phyloP scores from a whole-genome alignment of 1,140 invertebrate genomes.

The Sarcophaga peregrina region DNA sequence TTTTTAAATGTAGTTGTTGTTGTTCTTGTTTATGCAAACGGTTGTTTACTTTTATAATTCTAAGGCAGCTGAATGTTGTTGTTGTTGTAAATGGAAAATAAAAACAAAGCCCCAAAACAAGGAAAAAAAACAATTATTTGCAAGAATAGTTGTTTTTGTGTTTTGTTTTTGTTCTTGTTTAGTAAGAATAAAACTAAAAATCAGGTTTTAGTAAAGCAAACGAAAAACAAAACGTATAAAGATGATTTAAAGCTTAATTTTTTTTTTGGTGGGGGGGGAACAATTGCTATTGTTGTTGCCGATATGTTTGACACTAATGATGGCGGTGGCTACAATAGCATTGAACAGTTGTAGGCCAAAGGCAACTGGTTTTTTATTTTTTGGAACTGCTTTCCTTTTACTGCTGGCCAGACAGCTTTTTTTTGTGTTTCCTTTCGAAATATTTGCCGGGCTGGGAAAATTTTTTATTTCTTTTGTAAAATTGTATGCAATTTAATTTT shows the following conservation, averaged over 20 bases:
- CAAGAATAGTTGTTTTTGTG: background rate
- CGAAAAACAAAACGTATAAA: background rate
- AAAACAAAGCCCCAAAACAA: too few species aligned
- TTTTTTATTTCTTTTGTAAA: background rate
- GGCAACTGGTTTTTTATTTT: conserved; percentile 32
- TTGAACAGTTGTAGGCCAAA: conserved; percentile 38
- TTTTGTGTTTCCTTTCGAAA: background rate
- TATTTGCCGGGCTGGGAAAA: background rate
- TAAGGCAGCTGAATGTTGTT: conserved; percentile 20
- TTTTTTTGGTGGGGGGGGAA: background rate
- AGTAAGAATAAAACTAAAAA: background rate
- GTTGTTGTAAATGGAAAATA: background rate
- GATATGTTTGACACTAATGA: background rate
- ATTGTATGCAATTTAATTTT: background rate
- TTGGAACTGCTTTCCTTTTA: background rate
- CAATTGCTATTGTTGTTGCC: background rate
- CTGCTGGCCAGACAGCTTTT: conserved; percentile 7
- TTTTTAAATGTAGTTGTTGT: background rate
- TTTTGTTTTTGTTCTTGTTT: background rate
- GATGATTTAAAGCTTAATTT: conserved; percentile 7
- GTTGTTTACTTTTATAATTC: background rate
- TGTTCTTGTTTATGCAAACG: background rate
- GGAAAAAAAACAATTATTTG: background rate
- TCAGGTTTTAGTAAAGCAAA: background rate
- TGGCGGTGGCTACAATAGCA: conserved; percentile 8